Conservation (phyloP, 2,797 vertebrate genomes). For the Pseudocheirus occidentalis region DNA sequence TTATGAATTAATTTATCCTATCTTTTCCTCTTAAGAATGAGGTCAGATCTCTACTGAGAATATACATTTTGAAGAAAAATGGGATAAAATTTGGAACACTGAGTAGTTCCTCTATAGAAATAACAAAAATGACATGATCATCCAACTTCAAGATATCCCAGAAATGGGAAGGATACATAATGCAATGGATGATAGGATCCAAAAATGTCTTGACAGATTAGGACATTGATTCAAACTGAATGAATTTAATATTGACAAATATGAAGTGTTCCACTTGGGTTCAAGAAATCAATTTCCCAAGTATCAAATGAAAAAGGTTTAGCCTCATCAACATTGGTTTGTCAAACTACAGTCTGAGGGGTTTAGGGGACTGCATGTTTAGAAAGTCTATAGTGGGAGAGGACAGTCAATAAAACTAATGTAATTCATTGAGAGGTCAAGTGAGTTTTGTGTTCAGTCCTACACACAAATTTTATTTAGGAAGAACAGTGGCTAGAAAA, state of each 20-base stretch:
- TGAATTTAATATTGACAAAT: not conserved
- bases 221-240: not conserved
- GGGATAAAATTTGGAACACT: not conserved
- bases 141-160: not conserved
- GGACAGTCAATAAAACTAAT: not conserved
- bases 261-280: not conserved
- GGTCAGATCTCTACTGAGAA: not conserved
- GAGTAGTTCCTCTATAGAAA: not conserved
- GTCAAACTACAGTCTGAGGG: not conserved
- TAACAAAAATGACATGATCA: not conserved
- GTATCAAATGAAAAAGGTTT: not conserved
- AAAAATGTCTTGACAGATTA: not conserved
- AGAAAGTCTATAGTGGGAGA: not conserved
- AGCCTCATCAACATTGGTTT: not conserved
- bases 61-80: not conserved
- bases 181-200: not conserved
- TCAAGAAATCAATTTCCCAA: not conserved
- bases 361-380: not conserved
- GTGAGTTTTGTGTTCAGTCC: not conserved
- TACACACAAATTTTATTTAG: not conserved
- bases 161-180: not conserved
- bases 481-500: not conserved
- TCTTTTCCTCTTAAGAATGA: not conserved
- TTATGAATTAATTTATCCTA: not conserved
- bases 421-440: not conserved